phyloP scores from a whole-genome alignment of 2,888 invertebrate genomes.

The Agrenia bidenticulata region DNA sequence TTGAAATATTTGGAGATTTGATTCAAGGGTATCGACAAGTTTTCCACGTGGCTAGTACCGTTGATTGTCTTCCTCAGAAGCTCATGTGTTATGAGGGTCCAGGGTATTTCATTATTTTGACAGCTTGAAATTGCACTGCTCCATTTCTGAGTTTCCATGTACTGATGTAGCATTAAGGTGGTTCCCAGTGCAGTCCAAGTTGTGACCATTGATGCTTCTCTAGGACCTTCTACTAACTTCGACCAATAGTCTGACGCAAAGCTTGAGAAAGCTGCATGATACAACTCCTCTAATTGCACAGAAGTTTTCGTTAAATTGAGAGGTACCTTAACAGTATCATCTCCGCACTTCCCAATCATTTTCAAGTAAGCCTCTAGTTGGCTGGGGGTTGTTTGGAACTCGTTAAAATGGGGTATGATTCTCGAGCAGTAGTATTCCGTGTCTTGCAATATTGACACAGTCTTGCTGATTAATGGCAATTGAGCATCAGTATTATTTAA shows the following conservation, averaged over 20 bases:
- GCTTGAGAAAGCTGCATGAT: slow-evolving; percentile 33
- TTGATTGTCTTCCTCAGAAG: slow-evolving; percentile 13
- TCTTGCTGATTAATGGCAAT: not conserved
- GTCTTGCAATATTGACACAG: not conserved
- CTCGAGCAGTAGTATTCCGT: slow-evolving; percentile 16
- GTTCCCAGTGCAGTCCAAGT: slow-evolving; percentile 33
- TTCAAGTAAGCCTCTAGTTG: slow-evolving; percentile 28
- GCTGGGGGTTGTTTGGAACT: slow-evolving; percentile 9
- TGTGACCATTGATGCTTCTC: slow-evolving; percentile 19
- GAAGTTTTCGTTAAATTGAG: slow-evolving; percentile 25
- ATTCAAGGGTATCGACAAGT: slow-evolving; percentile 28
- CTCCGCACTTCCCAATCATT: slow-evolving; percentile 22
- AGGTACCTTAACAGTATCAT: slow-evolving; percentile 11
- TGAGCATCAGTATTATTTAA: not conserved
- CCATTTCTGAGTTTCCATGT: slow-evolving; percentile 39
- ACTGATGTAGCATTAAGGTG: slow-evolving; percentile 31
- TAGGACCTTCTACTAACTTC: not conserved
- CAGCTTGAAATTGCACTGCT: slow-evolving; percentile 34
- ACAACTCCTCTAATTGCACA: slow-evolving; percentile 22
- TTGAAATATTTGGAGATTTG: slow-evolving; percentile 33
- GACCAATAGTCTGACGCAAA: slow-evolving; percentile 35
- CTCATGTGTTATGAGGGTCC: slow-evolving; percentile 26
- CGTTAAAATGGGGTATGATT: slow-evolving; percentile 32
- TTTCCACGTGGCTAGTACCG: not conserved
- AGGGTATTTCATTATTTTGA: slow-evolving; percentile 27